Evolutionary conservation across 2,888 invertebrate species (phyloP), one percentile per base, ranked within the genome.

Genomic region (Hololepta plana): DNA sequence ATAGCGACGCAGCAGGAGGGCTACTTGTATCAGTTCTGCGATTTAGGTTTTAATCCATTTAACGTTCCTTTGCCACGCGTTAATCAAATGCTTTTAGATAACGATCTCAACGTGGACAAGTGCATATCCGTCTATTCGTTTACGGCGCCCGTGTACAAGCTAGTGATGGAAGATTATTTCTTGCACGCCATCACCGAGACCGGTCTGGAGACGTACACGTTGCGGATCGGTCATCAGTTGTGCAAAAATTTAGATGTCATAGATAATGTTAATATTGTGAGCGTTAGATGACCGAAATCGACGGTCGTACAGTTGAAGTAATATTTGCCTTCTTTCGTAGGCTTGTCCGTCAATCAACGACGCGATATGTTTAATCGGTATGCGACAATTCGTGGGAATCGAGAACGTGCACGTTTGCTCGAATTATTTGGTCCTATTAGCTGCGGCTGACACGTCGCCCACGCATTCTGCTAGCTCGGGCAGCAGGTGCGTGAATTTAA

Each of bases 161-260:
- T 77, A 15, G 64, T 66, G 15, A 56, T 77, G 33, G 75, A 76
- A 40, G 62, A 69, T 37, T 67, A 67, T 32, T 62, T 70, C 24
- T 47, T 76, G n/a, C 77, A 79, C 45, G 77, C 76, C 0, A 51
- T 80, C 10, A 79, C 79, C 1, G 71, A 72, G 33, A 71, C 70
- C 29, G 79, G 80, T 1, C 57, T 82, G 20, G 80, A 81, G 49
- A 71, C 76, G 0, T 81, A 80, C 42, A 79, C 79, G 1, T 57
- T 68, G 12, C 55, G 72, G 23, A 60, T 70, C 26, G 67, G 72
- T 0, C 69, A 73, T 40, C 60, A 67, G 33, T 45, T 71, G 2
- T 62, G 67, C 26, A 57, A 60, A 34, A 55, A 53, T 21, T 43
- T 57, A 2, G 56, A 59, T 26, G 44, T 51, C n/a, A 41, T 57